Base-by-base conservation (phyloP, 2,888 invertebrate species). In the Rotaria macrura region DNA sequence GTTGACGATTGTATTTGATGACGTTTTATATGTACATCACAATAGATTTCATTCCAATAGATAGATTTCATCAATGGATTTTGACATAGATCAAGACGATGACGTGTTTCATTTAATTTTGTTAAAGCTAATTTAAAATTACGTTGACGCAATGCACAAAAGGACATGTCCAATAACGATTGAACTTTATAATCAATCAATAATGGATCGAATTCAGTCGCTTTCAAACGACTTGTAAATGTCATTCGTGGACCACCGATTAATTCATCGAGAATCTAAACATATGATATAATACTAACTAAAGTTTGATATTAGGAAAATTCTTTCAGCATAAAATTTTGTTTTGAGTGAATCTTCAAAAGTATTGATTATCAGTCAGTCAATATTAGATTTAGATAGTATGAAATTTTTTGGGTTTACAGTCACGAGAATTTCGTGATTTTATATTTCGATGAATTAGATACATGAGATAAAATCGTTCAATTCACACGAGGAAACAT, bases 131-230 rank as follows among this genome's bases (percentile, higher is more conserved):
- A 74, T 72, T 86, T 86, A 49, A 17, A 74, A 84, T 86, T 86
- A 49, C 86, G 84, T 84, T 86, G 86, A 25, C 25, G n/a, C 49
- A 84, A 84, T 54, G 86, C 86, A 47, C 74, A 52, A 52, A 83
- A 74, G 6, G 86, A 84, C 40, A 86, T 84, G 34, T 83, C 83
- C 14, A 86, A 54, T 79, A 40, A 65, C 47, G 54, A 84, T 74
- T 57, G 43, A 38, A 84, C 52, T 74, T 84, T 86, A 55, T 85
- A 38, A 84, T 85, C 29, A 84, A n/a, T n/a, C 38, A 84, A 23
- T 84, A 84, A n/a, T 10, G 23, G 12, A 54, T 54, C 57, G 17
- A 54, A n/a, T 54, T 40, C 43, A 55, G 40, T 65, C 72, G 52
- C 43, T 85, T 84, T 43, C 72, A 57, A 84, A 14, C 65, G 65